Conservation (phyloP, 2,888 invertebrate species). For the Pherbina coryleti region DNA sequence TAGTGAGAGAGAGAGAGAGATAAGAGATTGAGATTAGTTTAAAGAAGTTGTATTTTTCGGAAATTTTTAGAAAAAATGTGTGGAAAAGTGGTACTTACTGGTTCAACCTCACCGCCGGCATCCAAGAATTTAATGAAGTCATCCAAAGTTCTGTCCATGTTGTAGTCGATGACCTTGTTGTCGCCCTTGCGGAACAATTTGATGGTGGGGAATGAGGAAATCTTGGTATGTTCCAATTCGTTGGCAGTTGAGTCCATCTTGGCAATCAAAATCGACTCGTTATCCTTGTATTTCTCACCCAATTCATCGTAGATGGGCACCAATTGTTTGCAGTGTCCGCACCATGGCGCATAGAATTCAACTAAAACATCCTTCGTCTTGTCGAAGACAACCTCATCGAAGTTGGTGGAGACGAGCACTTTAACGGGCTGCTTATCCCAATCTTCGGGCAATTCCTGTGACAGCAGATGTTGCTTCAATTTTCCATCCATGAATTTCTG, state of each 20-base stretch:
- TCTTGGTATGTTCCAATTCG: slow-evolving; percentile 95
- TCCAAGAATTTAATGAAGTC: slow-evolving; percentile 95
- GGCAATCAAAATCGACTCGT: slow-evolving; percentile 88
- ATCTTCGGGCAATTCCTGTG: slow-evolving; percentile 94
- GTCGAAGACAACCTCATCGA: slow-evolving; percentile 92
- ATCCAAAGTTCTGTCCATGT: slow-evolving; percentile 94
- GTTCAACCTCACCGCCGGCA: slow-evolving; percentile 85
- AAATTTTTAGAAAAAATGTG: neutral
- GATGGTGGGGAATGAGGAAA: slow-evolving; percentile 94
- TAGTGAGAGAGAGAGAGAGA: slow-evolving; percentile 33
- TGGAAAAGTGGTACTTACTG: slow-evolving; percentile 64
- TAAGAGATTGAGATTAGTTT: slow-evolving; percentile 6
- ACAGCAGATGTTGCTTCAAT: slow-evolving; percentile 94
- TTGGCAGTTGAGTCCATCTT: slow-evolving; percentile 99
- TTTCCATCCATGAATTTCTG: slow-evolving; percentile 91
- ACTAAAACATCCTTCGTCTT: slow-evolving; percentile 92
- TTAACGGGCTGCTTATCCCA: slow-evolving; percentile 98
- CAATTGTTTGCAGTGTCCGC: slow-evolving; percentile 98
- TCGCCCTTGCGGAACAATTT: slow-evolving; percentile 94
- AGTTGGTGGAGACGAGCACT: slow-evolving; percentile 92
- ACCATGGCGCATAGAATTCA: slow-evolving; percentile 99
- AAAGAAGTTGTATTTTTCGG: neutral
- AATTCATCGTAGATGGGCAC: slow-evolving; percentile 97
- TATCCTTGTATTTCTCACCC: slow-evolving; percentile 91
- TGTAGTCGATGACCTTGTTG: slow-evolving; percentile 91